phyloP scores from a whole-genome alignment of 2,888 invertebrate genomes.

The Acholoe squamosa region DNA sequence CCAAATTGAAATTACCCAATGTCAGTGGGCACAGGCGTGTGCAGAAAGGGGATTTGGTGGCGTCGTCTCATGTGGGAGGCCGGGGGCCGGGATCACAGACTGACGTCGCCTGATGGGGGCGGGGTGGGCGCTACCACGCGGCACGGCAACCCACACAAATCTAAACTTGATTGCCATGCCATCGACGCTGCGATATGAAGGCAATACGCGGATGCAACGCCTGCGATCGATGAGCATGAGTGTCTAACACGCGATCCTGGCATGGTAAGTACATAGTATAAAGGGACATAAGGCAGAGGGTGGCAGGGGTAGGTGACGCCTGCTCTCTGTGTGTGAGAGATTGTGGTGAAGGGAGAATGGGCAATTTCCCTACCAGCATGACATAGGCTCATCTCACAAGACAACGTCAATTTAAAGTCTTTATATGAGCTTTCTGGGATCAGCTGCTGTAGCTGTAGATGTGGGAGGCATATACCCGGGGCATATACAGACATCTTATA shows the following conservation, averaged over 20 bases:
- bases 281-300: not conserved
- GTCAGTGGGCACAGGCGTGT: not conserved
- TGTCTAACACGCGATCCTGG: too few relatives aligned
- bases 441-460: too few relatives aligned
- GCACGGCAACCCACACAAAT: constrained; percentile 21
- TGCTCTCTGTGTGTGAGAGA: too few relatives aligned
- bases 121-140: constrained; percentile 17
- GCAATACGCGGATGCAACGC: constrained; percentile 13
- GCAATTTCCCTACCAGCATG: too few relatives aligned
- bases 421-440: too few relatives aligned
- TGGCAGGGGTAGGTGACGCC: not conserved
- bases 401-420: too few relatives aligned
- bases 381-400: too few relatives aligned
- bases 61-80: not conserved
- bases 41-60: not conserved
- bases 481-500: too few relatives aligned
- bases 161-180: constrained; percentile 51
- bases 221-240: not conserved
- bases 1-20: constrained; percentile 53
- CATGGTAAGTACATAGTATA: too few relatives aligned
- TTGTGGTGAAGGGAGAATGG: too few relatives aligned
- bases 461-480: too few relatives aligned
- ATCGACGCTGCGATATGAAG: constrained; percentile 31
- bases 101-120: not conserved
- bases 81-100: not conserved